Base-by-base conservation (phyloP, 1,140 invertebrate species). In the Meteorus sp. region DNA sequence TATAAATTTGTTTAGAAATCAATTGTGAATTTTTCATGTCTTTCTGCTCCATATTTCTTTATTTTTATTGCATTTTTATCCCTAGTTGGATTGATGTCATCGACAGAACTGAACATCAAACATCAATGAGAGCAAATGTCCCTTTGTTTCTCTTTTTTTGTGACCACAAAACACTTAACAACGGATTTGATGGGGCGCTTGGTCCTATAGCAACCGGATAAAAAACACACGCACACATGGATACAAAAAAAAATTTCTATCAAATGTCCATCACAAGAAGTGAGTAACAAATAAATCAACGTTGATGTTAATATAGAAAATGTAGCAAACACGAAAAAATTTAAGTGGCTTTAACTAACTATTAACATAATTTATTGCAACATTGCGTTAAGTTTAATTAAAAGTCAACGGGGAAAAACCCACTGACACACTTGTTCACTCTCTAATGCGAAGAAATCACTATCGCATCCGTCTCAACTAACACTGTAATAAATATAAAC, bases 381-480 rank as follows among this genome's bases (percentile, higher is more conserved):
- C 41, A 47, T 56, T 56, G 11, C 17, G n/a, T n/a, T n/a, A 47
- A 11, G 47, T 17, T 56, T 35, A 44, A 57, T 35, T 35, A 13
- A 57, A 47, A 35, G n/a, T n/a, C n/a, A n/a, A 37, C 44, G 48
- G 29, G 6, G 29, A 35, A 22, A 51, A 58, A 50, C 47, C 37
- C 47, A 47, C 56, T 59, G 56, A 59, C 56, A 59, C 56, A 59
- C 47, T 43, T 59, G 56, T 59, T 59, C 48, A 59, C 50, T 59
- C 48, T 52, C 56, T 51, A 50, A 50, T 41, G 35, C 35, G 43
- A 33, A 41, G 22, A 41, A 53, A 53, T 53, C 22, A 25, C 37
- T n/a, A 41, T 53, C 19, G 15, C 29, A 39, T 37, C 20, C 22
- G 20, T 27, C 15, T 11, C 8, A 7, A 39, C 8, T 13, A 8